phyloP scores from a whole-genome alignment of 2,113 vertebrate genomes.

The Gadus macrocephalus region DNA sequence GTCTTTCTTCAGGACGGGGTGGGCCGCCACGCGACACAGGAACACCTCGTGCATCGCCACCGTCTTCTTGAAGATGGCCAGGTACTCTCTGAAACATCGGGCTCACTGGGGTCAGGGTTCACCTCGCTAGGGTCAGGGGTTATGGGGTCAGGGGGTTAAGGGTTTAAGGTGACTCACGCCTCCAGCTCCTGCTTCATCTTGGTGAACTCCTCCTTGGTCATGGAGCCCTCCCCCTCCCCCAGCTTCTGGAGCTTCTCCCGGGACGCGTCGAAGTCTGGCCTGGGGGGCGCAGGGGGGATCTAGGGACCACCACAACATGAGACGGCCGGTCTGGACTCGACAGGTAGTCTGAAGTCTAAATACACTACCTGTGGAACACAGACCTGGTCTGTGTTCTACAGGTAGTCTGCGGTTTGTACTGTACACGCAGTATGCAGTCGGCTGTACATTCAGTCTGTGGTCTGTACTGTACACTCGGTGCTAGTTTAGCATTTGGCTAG shows the following conservation, averaged over 20 bases:
- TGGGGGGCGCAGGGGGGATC: conserved; percentile 96
- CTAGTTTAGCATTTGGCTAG: no score
- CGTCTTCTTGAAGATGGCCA: conserved; percentile 99
- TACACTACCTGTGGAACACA: no score
- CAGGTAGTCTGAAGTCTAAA: no score
- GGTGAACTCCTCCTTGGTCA: conserved; percentile 99
- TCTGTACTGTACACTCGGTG: no score
- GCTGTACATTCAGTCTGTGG: no score
- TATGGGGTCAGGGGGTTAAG: not conserved
- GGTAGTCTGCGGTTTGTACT: no score
- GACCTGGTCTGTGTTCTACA: no score
- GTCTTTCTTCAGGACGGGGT: conserved; percentile 96
- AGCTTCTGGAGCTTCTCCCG: conserved; percentile 98
- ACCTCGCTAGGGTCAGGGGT: no score
- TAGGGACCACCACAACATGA: conserved; percentile 43
- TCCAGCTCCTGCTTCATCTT: conserved; percentile 99
- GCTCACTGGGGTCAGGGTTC: no score
- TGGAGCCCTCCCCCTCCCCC: conserved; percentile 96
- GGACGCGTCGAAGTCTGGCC: conserved; percentile 97
- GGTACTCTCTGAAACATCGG: conserved; percentile 83
- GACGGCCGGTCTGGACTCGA: no score
- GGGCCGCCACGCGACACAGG: conserved; percentile 94
- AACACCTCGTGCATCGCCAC: conserved; percentile 99
- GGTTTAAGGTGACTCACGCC: conserved; percentile 78
- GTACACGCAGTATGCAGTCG: no score